Base-by-base conservation (phyloP, 2,113 vertebrate species). In the Laticauda laticaudata region DNA sequence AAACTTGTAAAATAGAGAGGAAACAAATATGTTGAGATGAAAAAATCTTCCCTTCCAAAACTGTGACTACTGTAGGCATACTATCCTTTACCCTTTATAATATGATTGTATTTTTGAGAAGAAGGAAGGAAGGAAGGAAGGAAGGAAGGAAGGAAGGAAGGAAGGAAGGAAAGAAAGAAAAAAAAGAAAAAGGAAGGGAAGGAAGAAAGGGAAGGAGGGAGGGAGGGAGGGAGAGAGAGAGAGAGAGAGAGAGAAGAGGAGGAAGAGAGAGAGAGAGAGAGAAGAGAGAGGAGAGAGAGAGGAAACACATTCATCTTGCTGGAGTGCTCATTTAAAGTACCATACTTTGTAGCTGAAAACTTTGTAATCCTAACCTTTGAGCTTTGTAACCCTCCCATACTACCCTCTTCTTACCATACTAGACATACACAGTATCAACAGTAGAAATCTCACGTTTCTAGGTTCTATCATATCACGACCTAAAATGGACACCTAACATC, bases 161-260 rank as follows among this genome's bases (percentile, higher is more conserved):
- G n/a, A n/a, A n/a, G n/a, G 34, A n/a, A 34, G 3, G 18, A 45
- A 7, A 24, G 39, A 21, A 5, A 9, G 15, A 21, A 43, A 12
- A 21, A 12, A 23, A 1, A 29, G 6, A n/a, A 5, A 24, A 20
- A 24, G 5, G 2, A 20, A 9, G 1, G 5, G 23, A 24, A 2
- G 57, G 12, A 24, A 14, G 45, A 14, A 14, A 29, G 24, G 3
- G 10, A 61, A 7, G 26, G 9, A 45, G 4, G 45, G 20, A 23
- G 14, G 5, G 21, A 15, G 29, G 15, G 39, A 45, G 3, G 9
- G 34, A 85, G 39, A 39, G 8, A 61, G 9, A 26, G 59, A 45
- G 10, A 86, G 10, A 2, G 0, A 5, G 26, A 0, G 1, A 48
- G 8, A 24, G 21, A 45, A 86, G 20, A 45, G 1, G 69, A 39